A percentile compares a stretch with the other conserved stretches of the same genome.
Conservation (phyloP, 1,140 invertebrate genomes). For the Pseudomyrmex flavicornis region DNA sequence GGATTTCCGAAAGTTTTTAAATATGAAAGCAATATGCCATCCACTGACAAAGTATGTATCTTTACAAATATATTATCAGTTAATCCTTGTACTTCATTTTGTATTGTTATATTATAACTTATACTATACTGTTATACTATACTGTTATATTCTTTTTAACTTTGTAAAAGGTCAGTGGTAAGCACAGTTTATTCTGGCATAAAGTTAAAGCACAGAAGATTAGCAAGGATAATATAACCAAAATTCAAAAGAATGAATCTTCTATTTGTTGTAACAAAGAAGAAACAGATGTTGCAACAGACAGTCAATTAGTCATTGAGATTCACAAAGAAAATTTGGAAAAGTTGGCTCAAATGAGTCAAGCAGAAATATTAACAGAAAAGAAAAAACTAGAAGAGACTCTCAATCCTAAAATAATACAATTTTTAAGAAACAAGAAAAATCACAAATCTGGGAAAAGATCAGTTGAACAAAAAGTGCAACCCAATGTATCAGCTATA, state of each 20-base stretch:
- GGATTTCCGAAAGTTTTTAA: conserved; percentile 78
- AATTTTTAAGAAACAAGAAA: conserved; percentile 88
- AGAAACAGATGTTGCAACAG: conserved; percentile 55
- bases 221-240: background rate
- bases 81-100: background rate
- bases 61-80: too few species aligned
- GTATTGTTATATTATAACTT: conserved; percentile 14
- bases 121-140: conserved; percentile 5
- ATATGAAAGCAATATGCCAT: conserved; percentile 27
- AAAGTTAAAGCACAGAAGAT: conserved; percentile 10
- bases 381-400: conserved; percentile 88
- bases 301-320: conserved; percentile 75
- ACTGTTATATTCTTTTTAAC: conserved; percentile 4
- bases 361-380: conserved; percentile 91
- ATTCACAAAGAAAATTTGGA: conserved; percentile 92
- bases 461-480: conserved; percentile 8
- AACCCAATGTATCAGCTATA: background rate
- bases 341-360: conserved; percentile 89
- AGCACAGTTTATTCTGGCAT: conserved; percentile 75
- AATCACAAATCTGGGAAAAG: conserved; percentile 61
- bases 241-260: background rate
- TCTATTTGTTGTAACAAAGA: background rate
- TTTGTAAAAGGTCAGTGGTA: conserved; percentile 52
- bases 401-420: conserved; percentile 88
- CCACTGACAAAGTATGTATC: conserved; percentile 36